Percentiles rank a stretch among this genome's conserved stretches.
These are phyloP conservation scores for Toxotes lorentzi DNA, from an alignment of 2,797 vertebrate genomes.

Conservation along the genomic window DNA sequence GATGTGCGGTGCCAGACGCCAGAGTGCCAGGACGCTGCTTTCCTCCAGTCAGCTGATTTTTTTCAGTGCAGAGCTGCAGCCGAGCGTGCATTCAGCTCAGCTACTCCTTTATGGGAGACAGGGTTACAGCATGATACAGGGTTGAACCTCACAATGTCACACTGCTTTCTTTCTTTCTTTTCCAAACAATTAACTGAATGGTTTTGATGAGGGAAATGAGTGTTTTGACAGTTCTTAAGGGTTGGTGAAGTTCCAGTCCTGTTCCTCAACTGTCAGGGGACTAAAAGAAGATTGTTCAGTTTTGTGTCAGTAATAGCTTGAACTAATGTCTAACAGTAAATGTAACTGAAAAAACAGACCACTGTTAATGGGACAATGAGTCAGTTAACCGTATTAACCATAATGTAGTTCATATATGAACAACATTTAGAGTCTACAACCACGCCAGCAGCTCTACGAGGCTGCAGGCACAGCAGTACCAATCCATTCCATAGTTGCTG, in stretches of 20 bases:
- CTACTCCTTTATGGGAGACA: slow-evolving; percentile 37
- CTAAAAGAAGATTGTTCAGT: neutral
- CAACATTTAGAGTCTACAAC: neutral
- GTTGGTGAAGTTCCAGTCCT: neutral
- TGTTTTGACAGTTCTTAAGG: slow-evolving; percentile 15
- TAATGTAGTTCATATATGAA: too few relatives aligned
- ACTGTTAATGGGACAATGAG: too few relatives aligned
- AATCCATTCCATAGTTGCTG: neutral
- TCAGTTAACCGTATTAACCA: too few relatives aligned
- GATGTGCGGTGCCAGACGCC: slow-evolving; percentile 73
- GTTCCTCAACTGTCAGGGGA: neutral
- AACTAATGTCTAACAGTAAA: slow-evolving; percentile 2
- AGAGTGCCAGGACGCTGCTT: slow-evolving; percentile 60
- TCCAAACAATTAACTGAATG: slow-evolving; percentile 11
- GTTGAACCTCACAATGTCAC: slow-evolving; percentile 21
- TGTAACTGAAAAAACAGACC: neutral
- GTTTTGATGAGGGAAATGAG: slow-evolving; percentile 1
- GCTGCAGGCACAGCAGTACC: neutral
- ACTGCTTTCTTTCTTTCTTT: slow-evolving; percentile 26
- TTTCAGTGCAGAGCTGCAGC: slow-evolving; percentile 44
- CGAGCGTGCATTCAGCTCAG: slow-evolving; percentile 44
- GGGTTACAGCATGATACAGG: slow-evolving; percentile 16
- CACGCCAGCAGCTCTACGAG: neutral
- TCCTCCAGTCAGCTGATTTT: slow-evolving; percentile 73
- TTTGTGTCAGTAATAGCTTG: neutral